These are phyloP conservation scores for Drosophila miranda DNA, from an alignment of 1,140 invertebrate genomes.

Conservation along the genomic window DNA sequence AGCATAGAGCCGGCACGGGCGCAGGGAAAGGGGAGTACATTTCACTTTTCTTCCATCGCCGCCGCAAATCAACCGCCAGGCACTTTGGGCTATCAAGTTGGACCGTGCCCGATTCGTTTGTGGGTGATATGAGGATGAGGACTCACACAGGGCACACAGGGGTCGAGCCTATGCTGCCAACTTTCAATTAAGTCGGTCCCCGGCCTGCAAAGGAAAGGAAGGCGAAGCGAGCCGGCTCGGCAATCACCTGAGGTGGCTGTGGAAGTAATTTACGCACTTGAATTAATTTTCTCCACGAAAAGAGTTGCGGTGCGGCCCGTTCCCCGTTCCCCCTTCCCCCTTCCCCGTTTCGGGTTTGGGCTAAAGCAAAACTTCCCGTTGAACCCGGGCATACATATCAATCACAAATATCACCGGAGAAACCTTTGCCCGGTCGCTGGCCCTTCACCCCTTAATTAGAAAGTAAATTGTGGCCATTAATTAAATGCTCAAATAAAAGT, in stretches of 20 bases:
- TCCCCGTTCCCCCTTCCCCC: background rate
- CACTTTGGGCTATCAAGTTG: constrained; percentile 41
- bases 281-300: constrained; percentile 68
- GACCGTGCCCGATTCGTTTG: constrained; percentile 23
- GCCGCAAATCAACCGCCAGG: constrained; percentile 50
- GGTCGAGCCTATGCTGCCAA: constrained; percentile 37
- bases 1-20: background rate
- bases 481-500: constrained; percentile 48
- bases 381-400: constrained; percentile 53
- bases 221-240: constrained; percentile 8
- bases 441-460: constrained; percentile 59
- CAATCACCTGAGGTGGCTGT: constrained; percentile 65
- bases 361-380: constrained; percentile 28
- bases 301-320: constrained; percentile 43
- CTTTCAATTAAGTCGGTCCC: constrained; percentile 59
- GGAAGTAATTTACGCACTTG: constrained; percentile 72
- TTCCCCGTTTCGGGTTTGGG: constrained; percentile 25
- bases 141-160: background rate
- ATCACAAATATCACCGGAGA: constrained; percentile 67
- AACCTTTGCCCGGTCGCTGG: constrained; percentile 23
- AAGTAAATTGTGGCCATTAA: constrained; percentile 73
- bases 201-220: constrained; percentile 9
- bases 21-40: constrained; percentile 10
- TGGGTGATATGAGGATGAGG: background rate
- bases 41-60: constrained; percentile 38